phyloP scores from a whole-genome alignment of 2,888 invertebrate genomes.

The Volucella inflata region DNA sequence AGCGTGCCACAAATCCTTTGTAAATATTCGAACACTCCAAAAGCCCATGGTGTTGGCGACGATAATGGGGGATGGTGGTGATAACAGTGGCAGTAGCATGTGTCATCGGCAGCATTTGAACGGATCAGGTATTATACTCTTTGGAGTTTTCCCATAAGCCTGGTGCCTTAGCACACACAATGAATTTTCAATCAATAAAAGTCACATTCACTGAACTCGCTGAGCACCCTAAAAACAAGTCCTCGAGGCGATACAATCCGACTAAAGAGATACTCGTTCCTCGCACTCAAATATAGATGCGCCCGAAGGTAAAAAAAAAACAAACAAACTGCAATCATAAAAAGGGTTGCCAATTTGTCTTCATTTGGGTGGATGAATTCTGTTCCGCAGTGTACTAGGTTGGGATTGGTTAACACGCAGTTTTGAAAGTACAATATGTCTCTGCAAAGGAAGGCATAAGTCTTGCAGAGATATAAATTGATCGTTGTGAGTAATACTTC shows the following conservation, averaged over 20 bases:
- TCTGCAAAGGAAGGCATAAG: no score
- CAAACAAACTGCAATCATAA: constrained; percentile 1
- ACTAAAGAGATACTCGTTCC: constrained; percentile 5
- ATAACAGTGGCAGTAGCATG: constrained; percentile 34
- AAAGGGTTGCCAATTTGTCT: no score
- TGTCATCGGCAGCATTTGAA: constrained; percentile 52
- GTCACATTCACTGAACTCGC: constrained; percentile 64
- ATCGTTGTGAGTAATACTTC: no score
- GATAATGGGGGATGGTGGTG: no score
- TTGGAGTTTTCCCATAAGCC: constrained; percentile 55
- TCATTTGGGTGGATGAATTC: constrained; percentile 3
- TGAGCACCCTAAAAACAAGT: constrained; percentile 35
- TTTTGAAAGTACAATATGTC: no score
- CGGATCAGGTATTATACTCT: constrained; percentile 57
- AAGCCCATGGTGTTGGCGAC: constrained; percentile 11
- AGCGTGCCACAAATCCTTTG: constrained; percentile 67
- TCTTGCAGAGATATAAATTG: no score
- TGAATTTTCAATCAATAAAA: constrained; percentile 73
- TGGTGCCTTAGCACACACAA: constrained; percentile 57
- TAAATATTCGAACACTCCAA: constrained; percentile 69
- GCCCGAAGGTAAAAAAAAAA: neutral
- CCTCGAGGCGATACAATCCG: constrained; percentile 37
- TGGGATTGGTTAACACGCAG: no score
- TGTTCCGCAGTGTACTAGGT: no score
- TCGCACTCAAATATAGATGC: no score